Evolutionary conservation across 2,113 vertebrate species (phyloP).

Genomic region (Sigmodon hispidus): DNA sequence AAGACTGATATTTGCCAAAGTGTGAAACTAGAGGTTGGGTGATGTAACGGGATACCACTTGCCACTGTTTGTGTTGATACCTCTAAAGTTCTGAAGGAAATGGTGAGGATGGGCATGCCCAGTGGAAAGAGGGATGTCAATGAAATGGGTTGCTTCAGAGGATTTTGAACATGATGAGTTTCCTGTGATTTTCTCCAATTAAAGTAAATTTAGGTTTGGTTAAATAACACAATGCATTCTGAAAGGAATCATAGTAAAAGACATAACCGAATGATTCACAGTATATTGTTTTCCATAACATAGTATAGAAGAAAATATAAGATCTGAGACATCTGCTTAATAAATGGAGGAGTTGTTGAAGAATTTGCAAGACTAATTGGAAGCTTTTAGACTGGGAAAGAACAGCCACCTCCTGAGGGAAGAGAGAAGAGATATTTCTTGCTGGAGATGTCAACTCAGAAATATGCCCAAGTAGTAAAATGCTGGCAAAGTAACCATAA

Average conservation of each 20-base stretch:
- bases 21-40: conserved; percentile 49
- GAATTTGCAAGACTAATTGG: not conserved
- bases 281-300: conserved; percentile 21
- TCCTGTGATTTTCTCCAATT: conserved; percentile 44
- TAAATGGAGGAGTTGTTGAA: not conserved
- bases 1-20: conserved; percentile 44
- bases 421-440: not conserved
- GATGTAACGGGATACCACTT: conserved; percentile 55
- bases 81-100: conserved; percentile 70
- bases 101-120: conserved; percentile 58
- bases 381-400: not conserved
- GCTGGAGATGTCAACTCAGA: not conserved
- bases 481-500: not conserved
- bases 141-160: not conserved
- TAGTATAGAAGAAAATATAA: conserved; percentile 10
- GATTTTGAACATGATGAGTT: conserved; percentile 36
- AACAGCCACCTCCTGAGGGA: not conserved
- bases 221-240: conserved; percentile 45
- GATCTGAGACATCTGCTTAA: conserved; percentile 39
- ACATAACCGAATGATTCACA: conserved; percentile 54
- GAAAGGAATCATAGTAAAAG: conserved; percentile 40
- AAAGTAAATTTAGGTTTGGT: not conserved
- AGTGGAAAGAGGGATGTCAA: conserved; percentile 20
- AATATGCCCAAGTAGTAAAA: not conserved
- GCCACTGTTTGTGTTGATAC: not conserved